A percentile compares a stretch with the other conserved stretches of the same genome.
These are phyloP conservation scores for Uropsilus gracilis DNA, from an alignment of 2,113 vertebrate genomes.

Conservation along the genomic window DNA sequence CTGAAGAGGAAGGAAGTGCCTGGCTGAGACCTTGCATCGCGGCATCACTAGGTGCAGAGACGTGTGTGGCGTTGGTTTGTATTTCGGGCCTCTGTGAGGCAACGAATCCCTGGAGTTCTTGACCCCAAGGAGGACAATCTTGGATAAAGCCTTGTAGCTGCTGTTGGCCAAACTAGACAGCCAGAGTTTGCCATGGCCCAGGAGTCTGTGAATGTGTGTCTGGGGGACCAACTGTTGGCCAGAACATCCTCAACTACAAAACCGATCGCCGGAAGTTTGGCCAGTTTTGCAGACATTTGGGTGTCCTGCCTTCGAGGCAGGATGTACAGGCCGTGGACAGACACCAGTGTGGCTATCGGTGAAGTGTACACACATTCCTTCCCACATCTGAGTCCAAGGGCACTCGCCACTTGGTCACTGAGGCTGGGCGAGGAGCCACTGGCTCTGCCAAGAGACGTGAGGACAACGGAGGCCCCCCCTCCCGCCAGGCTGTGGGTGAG, in stretches of 20 bases:
- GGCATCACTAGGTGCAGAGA: not conserved
- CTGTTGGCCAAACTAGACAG: not conserved
- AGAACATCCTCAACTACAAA: not conserved
- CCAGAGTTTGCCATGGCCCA: not conserved
- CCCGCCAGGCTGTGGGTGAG: not conserved
- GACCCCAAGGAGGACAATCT: not conserved
- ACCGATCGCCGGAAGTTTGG: not conserved
- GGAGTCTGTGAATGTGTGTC: not conserved
- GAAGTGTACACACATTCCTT: not conserved
- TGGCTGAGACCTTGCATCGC: not conserved
- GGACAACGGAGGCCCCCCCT: too few relatives aligned
- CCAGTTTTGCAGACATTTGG: not conserved
- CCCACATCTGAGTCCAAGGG: not conserved
- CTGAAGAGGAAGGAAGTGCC: not conserved
- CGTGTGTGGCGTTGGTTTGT: not conserved
- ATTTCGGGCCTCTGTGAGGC: constrained; percentile 27
- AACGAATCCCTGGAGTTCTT: constrained; percentile 20
- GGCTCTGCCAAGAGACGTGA: not conserved
- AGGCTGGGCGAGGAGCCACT: not conserved
- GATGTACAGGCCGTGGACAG: not conserved
- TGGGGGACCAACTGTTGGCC: not conserved
- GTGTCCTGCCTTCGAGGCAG: not conserved
- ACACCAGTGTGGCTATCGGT: not conserved
- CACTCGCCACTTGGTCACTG: not conserved
- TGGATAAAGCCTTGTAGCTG: not conserved